Conservation (phyloP, 2,113 vertebrate genomes). For the Pseudorhombus dupliciocellatus region DNA sequence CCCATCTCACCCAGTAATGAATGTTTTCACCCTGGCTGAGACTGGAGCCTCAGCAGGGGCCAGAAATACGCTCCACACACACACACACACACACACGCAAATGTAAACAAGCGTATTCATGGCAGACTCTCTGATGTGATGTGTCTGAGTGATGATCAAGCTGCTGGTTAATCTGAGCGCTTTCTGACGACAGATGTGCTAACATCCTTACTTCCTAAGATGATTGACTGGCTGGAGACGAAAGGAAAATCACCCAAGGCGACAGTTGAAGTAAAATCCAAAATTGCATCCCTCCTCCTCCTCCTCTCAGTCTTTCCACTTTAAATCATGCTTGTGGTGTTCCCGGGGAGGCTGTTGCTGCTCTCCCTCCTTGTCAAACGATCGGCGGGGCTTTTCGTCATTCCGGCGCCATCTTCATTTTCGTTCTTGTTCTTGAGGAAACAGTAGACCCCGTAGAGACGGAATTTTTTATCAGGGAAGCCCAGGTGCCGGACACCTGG, state of each 20-base stretch:
- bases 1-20: slow-evolving; percentile 36
- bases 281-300: slow-evolving; percentile 24
- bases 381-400: slow-evolving; percentile 11
- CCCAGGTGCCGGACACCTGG: slow-evolving; percentile 91
- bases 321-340: slow-evolving; percentile 54
- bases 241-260: slow-evolving; percentile 51
- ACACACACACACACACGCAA: slow-evolving; percentile 40
- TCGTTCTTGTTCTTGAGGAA: slow-evolving; percentile 76
- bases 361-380: slow-evolving; percentile 32
- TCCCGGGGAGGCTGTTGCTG: slow-evolving; percentile 42
- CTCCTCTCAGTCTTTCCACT: background rate
- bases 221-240: slow-evolving; percentile 58
- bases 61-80: slow-evolving; percentile 38
- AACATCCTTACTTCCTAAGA: slow-evolving; percentile 46
- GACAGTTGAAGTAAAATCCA: slow-evolving; percentile 44
- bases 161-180: slow-evolving; percentile 43
- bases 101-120: slow-evolving; percentile 47
- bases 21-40: slow-evolving; percentile 23
- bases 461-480: slow-evolving; percentile 91
- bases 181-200: slow-evolving; percentile 46
- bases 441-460: slow-evolving; percentile 93
- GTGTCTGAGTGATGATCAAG: slow-evolving; percentile 44
- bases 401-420: background rate
- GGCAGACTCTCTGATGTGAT: slow-evolving; percentile 47
- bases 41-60: slow-evolving; percentile 26